Evolutionary conservation across 2,888 invertebrate genomes (phyloP).

Genomic region (Sipunculus nudus): DNA sequence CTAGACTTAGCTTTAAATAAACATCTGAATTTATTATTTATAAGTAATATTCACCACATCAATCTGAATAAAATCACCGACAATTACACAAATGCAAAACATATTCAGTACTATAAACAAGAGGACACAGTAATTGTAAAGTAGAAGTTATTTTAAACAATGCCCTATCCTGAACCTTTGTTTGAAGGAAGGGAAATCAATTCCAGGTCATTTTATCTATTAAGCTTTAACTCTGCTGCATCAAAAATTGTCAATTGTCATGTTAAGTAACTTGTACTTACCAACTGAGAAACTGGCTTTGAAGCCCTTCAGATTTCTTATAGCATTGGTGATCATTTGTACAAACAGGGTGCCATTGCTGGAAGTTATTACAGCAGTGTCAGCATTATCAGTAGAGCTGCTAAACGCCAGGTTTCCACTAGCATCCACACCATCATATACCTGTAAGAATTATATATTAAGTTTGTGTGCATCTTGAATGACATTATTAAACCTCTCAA

Average conservation of each 20-base stretch:
- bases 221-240: neutral
- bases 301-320: neutral
- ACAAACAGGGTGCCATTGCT: neutral
- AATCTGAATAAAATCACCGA: too few relatives aligned
- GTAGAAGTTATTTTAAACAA: too few relatives aligned
- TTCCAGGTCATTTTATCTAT: neutral
- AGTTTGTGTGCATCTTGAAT: too few relatives aligned
- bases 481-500: too few relatives aligned
- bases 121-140: too few relatives aligned
- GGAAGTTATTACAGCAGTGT: neutral
- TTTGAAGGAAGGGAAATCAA: neutral
- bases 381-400: neutral
- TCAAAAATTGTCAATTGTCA: too few relatives aligned
- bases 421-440: neutral
- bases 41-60: too few relatives aligned
- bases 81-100: too few relatives aligned
- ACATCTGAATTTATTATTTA: too few relatives aligned
- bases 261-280: neutral
- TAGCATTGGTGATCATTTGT: neutral
- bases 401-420: neutral
- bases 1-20: too few relatives aligned
- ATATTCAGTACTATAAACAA: too few relatives aligned
- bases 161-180: too few relatives aligned
- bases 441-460: neutral
- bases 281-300: neutral